phyloP scores from a whole-genome alignment of 1,140 invertebrate species.

The Metaphire vulgaris region DNA sequence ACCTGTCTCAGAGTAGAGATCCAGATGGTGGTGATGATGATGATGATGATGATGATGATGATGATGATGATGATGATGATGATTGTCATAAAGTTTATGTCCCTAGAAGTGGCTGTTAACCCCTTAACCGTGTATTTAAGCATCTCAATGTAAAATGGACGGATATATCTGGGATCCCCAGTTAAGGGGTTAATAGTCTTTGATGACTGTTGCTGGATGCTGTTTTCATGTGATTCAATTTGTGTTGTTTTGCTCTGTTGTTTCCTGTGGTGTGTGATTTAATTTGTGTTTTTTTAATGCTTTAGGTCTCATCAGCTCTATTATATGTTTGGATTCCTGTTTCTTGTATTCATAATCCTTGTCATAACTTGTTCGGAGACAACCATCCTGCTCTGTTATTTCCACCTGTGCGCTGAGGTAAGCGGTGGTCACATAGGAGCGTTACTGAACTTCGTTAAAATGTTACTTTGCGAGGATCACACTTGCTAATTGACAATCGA shows the following conservation, averaged over 20 bases:
- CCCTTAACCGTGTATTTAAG: too few relatives aligned
- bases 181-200: too few relatives aligned
- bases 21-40: background rate
- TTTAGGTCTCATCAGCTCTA: slow-evolving; percentile 86
- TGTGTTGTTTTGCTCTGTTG: too few relatives aligned
- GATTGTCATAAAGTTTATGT: background rate
- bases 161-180: too few relatives aligned
- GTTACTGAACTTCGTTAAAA: too few relatives aligned
- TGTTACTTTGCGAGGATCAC: too few relatives aligned
- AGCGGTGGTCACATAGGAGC: slow-evolving; percentile 53
- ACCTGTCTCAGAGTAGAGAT: too few relatives aligned
- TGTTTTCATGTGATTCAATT: too few relatives aligned
- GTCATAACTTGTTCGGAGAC: slow-evolving; percentile 98
- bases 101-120: background rate
- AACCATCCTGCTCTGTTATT: slow-evolving; percentile 94
- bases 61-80: background rate
- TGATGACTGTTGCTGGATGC: too few relatives aligned
- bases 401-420: slow-evolving; percentile 97
- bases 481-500: too few relatives aligned
- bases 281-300: slow-evolving; percentile 32
- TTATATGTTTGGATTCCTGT: slow-evolving; percentile 99
- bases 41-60: background rate
- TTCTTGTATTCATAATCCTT: slow-evolving; percentile 93
- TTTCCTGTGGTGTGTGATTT: slow-evolving; percentile 6
- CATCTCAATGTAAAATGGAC: too few relatives aligned